Evolutionary conservation across 2,888 invertebrate species (phyloP), one percentile per base, ranked within the genome.

Genomic region (Drosophila rellima): DNA sequence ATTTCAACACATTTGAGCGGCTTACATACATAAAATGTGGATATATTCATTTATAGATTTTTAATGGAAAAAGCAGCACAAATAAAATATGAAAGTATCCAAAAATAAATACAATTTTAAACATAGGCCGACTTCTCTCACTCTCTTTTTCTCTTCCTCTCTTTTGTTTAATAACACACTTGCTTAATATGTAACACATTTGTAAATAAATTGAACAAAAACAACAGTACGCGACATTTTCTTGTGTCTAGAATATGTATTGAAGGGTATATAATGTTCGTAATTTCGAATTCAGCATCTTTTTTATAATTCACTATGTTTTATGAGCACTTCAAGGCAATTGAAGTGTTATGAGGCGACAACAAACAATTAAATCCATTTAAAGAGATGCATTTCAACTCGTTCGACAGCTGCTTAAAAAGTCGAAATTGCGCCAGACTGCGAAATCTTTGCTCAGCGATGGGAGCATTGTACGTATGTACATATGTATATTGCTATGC

Each of bases 371-470:
- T 50, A 61, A 72, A 64, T 57, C 39, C 33, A 64, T 60, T 65
- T 57, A 33, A 33, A 57, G 20, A 50, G 23, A 35, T 61, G 48
- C 20, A 44, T 59, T 51, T 60, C 7, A 23, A 7, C 17, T 50
- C 13, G 47, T 69, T 76, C 20, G 67, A 40, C 69, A 64, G 64
- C 64, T 74, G 56, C 45, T 56, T 68, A 42, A 63, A 67, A 66
- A 47, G 52, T 56, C 70, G 72, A 77, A 62, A 70, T 70, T 82
- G 68, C 72, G 67, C 40, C 85, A 74, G 77, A 77, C 71, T 67
- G 67, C 42, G 35, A 67, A 69, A 65, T 70, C 40, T 69, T 57
- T 52, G 33, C 59, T 18, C 13, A 20, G 35, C 29, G 50, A 35
- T 42, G 48, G 73, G 50, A 70, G 67, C 68, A 78, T 72, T 70